Conservation (phyloP, 2,113 vertebrate genomes). For the Lycaon pictus region DNA sequence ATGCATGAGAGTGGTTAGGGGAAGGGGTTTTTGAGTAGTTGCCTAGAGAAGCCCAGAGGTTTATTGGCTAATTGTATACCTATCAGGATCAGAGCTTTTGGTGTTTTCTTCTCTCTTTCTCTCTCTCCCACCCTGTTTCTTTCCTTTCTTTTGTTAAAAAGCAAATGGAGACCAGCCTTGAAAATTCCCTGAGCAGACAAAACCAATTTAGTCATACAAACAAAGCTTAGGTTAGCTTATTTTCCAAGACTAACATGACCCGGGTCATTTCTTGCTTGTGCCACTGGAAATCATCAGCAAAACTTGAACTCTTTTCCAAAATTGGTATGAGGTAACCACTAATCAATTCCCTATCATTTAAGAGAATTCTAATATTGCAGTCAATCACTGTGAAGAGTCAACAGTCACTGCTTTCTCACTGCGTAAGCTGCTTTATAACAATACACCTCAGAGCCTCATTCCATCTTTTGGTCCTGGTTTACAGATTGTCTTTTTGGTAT, state of each 20-base stretch:
- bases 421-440: background rate
- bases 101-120: background rate
- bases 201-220: background rate
- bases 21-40: background rate
- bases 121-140: background rate
- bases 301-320: background rate
- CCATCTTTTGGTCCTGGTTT: background rate
- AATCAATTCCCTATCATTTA: background rate
- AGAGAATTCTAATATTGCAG: background rate
- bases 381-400: background rate
- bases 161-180: background rate
- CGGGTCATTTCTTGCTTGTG: background rate
- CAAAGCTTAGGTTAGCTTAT: background rate
- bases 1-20: background rate
- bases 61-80: background rate
- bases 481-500: background rate
- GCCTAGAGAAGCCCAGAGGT: background rate
- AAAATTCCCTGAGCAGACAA: background rate
- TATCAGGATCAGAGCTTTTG: background rate
- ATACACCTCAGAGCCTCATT: background rate
- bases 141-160: background rate
- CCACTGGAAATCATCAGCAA: background rate
- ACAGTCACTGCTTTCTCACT: background rate
- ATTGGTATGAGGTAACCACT: background rate
- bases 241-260: background rate